A percentile compares a stretch with the other conserved stretches of the same genome.
These are phyloP conservation scores for Leptinotarsa defecta DNA, from an alignment of 1,140 invertebrate genomes.

Conservation along the genomic window DNA sequence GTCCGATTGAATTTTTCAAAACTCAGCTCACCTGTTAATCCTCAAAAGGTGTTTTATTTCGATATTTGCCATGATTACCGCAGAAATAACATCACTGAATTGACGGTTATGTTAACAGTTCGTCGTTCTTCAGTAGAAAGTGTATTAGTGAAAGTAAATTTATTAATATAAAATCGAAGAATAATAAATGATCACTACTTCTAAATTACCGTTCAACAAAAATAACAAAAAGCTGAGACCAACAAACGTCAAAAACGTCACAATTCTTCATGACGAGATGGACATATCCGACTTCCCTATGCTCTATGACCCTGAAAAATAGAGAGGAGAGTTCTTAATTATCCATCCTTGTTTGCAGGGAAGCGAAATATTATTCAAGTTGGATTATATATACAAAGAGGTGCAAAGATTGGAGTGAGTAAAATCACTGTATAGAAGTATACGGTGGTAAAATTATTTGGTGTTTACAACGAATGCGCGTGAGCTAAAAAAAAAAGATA, in stretches of 20 bases:
- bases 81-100: background rate
- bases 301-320: no score
- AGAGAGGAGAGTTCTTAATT: no score
- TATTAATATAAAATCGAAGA: background rate
- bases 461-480: no score
- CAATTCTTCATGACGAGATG: background rate
- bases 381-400: no score
- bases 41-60: slow-evolving; percentile 49
- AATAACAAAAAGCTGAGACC: background rate
- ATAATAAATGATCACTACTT: background rate
- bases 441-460: no score
- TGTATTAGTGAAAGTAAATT: background rate
- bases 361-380: no score
- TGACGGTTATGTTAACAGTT: background rate
- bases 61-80: slow-evolving; percentile 45
- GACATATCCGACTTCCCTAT: no score
- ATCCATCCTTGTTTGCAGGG: no score
- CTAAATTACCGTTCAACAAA: background rate
- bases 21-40: slow-evolving; percentile 44
- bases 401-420: no score
- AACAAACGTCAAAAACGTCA: background rate
- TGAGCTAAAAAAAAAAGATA: no score
- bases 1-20: background rate
- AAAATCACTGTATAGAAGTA: no score
- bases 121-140: background rate